Evolutionary conservation across 2,113 vertebrate genomes (phyloP).

Genomic region (Chascanopsetta lugubris): DNA sequence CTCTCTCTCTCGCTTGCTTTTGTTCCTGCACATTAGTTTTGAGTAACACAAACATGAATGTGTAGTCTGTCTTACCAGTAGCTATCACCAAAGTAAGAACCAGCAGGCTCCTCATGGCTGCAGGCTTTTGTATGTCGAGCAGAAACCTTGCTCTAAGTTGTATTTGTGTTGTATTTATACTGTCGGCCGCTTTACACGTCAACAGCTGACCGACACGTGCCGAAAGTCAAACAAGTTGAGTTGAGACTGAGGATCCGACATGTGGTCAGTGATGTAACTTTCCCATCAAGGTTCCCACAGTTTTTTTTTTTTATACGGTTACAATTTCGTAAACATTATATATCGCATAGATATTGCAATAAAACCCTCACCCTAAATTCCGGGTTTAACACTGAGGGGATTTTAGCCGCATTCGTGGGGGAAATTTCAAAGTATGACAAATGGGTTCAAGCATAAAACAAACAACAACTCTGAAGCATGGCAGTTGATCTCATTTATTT

Average conservation of each 20-base stretch:
- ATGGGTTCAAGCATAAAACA: neutral
- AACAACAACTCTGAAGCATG: neutral
- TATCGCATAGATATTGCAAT: too few species aligned
- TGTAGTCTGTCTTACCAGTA: conserved; percentile 58
- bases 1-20: too few species aligned
- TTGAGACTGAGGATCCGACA: conserved; percentile 10
- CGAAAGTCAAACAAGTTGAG: conserved; percentile 46
- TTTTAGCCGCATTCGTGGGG: too few species aligned
- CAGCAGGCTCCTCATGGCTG: conserved; percentile 71
- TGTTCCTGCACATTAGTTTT: neutral
- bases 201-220: neutral
- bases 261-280: conserved; percentile 42
- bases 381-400: too few species aligned
- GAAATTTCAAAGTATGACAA: too few species aligned
- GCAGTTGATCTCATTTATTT: conserved; percentile 13
- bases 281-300: too few species aligned
- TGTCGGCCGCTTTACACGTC: too few species aligned
- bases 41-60: neutral
- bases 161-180: conserved; percentile 57
- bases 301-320: too few species aligned
- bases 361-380: too few species aligned
- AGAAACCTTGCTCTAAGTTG: neutral
- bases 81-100: conserved; percentile 65
- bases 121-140: neutral
- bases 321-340: neutral